Percentiles rank a stretch among this genome's conserved stretches.
Conservation (phyloP, 2,797 vertebrate species). For the Hylomyscus alleni region DNA sequence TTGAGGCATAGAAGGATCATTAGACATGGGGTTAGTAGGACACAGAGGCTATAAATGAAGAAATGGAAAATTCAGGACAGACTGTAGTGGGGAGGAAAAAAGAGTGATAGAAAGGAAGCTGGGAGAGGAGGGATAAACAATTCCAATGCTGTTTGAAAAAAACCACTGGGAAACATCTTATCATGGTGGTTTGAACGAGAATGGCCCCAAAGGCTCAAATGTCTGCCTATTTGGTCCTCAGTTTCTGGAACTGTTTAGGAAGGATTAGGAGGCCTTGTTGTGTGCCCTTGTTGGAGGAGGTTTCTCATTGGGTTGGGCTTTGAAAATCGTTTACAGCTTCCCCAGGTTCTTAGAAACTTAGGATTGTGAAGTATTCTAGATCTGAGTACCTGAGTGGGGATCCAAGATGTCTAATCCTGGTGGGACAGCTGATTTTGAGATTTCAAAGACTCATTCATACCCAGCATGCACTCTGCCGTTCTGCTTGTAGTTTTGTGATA, state of each 20-base stretch:
- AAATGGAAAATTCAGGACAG: not conserved
- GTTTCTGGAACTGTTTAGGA: not conserved
- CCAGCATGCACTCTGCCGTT: not conserved
- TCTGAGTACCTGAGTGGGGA: constrained; percentile 26
- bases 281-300: not conserved
- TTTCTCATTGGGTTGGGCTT: not conserved
- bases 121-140: not conserved
- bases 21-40: not conserved
- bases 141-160: not conserved
- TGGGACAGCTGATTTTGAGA: not conserved
- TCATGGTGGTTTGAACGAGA: not conserved
- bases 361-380: not conserved
- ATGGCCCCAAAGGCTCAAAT: not conserved
- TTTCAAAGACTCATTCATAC: not conserved
- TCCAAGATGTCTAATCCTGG: not conserved
- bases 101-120: not conserved
- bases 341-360: not conserved
- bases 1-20: not conserved
- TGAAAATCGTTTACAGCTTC: not conserved
- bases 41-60: not conserved
- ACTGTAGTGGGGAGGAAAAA: not conserved
- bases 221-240: not conserved
- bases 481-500: not conserved
- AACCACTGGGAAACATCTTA: not conserved
- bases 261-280: not conserved